Evolutionary conservation across 2,888 invertebrate genomes (phyloP), one percentile per base, ranked within the genome.

Genomic region (Catocala sponsa): DNA sequence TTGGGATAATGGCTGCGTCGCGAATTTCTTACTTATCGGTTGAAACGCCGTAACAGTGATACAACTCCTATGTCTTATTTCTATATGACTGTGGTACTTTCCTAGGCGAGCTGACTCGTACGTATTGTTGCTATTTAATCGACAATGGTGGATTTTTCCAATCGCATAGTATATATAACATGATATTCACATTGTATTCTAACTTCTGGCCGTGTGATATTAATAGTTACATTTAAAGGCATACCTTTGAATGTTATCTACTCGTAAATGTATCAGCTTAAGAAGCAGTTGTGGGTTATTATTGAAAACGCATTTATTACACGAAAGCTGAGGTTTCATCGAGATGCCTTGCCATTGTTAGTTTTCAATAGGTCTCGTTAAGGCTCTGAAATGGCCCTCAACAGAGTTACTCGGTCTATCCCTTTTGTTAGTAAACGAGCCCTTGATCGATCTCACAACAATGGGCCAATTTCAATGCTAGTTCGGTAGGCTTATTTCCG

Each of bases 341-440:
- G 85, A 84, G 87, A 89, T 84, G 82, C 79, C 68, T 57, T 60
- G 68, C 89, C 80, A 90, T 92, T 91, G 91, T 91, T 89, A 85
- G 86, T 83, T 83, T 83, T 91, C 84, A 91, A 91, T 90, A 80
- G 87, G 80, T 79, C 91, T 92, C 91, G 92, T 92, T 92, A 92
- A 83, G 88, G 85, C 77, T 81, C 83, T 82, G 83, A 86, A 91
- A 90, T 86, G 88, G 89, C 86, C 85, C 80, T 84, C 84, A 73
- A 78, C 76, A 68, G 81, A 80, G 83, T 81, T 77, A 82, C 84
- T 82, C 82, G 79, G 81, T 79, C 84, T 83, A 86, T 84, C 82
- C 85, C 91, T 85, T 89, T 92, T 92, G 91, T 92, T 89, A 84
- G 84, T 78, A 87, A 90, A 90, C 89, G 89, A 90, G 85, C 85